Evolutionary conservation across 1,140 invertebrate species (phyloP), one percentile per base, ranked within the genome.

Genomic region (Lepidurus packardi): DNA sequence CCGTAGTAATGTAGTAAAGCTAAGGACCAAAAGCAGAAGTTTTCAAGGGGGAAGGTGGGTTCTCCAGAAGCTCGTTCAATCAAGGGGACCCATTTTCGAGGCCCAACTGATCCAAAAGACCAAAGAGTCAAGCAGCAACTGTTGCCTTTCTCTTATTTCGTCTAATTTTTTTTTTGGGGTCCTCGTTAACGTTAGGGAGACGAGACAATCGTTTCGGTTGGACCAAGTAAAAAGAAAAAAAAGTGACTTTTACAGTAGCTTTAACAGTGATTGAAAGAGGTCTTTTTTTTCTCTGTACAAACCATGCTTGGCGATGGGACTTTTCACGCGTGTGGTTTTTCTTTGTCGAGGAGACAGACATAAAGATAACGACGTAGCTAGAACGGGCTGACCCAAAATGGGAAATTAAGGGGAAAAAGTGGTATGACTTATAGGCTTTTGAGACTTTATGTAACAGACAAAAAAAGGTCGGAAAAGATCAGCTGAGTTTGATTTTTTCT

Each of bases 311-410:
- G 34, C 21, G 53, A 65, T 65, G 53, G 53, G 16, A 65, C 6
- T 65, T 65, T 21, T 65, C 53, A 65, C 53, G 53, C 53, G 53
- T 65, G 53, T 65, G 53, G 53, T 65, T 65, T 34, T 65, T 65
- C 53, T 65, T 11, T 13, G 16, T 21, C 13, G 53, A 65, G 21
- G 53, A 65, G 53, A 65, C 21, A 21, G 53, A 65, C 53, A 65
- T 21, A 65, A 65, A 65, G 53, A 65, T 65, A 65, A 65, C 16
- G 53, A 65, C 4, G 21, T 65, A 65, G 53, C 53, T 65, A 65
- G 34, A 34, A 34, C 34, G 34, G 34, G 34, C 34, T 34, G 34
- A 34, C 34, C 34, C 34, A 34, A 34, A 34, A 34, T 34, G 34
- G 34, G 34, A 34, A 34, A 34, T 34, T 34, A 65, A 65, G 53